Evolutionary conservation across 2,797 vertebrate species (phyloP), one percentile per base, ranked within the genome.

Genomic region (Schizopygopsis pylzovi): DNA sequence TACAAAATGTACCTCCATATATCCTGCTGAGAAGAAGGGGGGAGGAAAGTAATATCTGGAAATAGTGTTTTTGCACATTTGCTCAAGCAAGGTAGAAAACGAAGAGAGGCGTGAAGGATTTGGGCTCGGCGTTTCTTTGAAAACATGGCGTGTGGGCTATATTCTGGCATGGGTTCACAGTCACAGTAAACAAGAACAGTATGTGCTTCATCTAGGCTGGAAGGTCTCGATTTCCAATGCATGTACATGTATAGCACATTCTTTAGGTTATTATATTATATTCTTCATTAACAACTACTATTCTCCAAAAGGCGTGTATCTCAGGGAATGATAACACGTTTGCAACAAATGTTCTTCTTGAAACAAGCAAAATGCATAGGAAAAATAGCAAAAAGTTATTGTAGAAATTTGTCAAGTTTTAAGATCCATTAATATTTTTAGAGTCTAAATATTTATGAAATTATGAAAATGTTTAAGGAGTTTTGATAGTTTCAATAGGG

Each of bases 1-100:
- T 78, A 78, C 72, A 79, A 81, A 72, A 81, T 79, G 82, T 79
- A 70, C 81, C 76, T 68, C 52, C 25, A n/a, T 28, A 75, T 79
- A 54, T 75, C 83, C 28, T 68, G 73, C 82, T 84, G 83, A 68
- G 70, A 78, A 79, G 49, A 81, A 65, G 45, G 43, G 68, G 25
- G 70, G 5, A 28, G 65, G 56, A 75, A n/a, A 67, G 41, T 33
- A 18, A 25, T 67, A 47, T 88, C 73, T 79, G 65, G 49, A 82
- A 52, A 84, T 76, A 67, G 79, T 47, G 47, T 59, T 20, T 80
- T 80, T 75, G 47, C 56, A 79, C 76, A 71, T 70, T 82, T 72
- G 20, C 70, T 61, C 13, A 54, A 78, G 78, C 45, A 76, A 81
- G 77, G 9, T 45, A 82, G 49, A 28, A 39, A 81, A 67, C 20